Conservation (phyloP, 2,888 invertebrate species). For the Ochropacha duplaris region DNA sequence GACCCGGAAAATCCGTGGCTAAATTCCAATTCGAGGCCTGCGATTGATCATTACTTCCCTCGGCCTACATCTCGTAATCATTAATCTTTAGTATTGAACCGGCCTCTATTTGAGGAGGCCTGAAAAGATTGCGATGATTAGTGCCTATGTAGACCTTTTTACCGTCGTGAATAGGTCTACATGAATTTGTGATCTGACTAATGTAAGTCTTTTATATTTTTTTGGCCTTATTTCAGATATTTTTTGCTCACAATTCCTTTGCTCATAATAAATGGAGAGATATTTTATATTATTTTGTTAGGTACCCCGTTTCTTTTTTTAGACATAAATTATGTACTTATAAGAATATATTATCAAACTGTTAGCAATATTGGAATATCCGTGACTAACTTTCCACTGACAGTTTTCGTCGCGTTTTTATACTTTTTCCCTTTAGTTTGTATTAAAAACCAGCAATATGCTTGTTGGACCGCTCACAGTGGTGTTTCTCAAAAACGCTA, state of each 20-base stretch:
- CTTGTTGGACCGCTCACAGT: too few relatives aligned
- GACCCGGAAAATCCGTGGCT: conserved; percentile 3
- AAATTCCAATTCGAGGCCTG: conserved; percentile 2
- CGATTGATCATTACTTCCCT: conserved; percentile 2
- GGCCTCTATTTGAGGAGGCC: background rate
- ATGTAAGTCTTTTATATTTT: background rate
- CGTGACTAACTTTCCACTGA: too few relatives aligned
- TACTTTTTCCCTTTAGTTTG: too few relatives aligned
- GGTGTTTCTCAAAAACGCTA: too few relatives aligned
- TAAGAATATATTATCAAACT: too few relatives aligned
- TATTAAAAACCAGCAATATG: too few relatives aligned
- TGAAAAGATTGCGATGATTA: conserved; percentile 7
- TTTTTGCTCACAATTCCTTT: background rate
- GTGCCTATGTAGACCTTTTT: conserved; percentile 4
- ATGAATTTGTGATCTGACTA: conserved; percentile 4
- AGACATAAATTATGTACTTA: background rate
- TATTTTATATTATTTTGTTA: background rate
- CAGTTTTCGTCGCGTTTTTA: too few relatives aligned
- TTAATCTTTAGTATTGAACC: conserved; percentile 6
- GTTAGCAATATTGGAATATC: too few relatives aligned
- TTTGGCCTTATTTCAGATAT: background rate
- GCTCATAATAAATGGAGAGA: background rate
- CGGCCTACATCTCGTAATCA: conserved; percentile 4
- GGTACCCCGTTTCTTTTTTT: background rate
- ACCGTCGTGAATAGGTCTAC: conserved; percentile 2